Evolutionary conservation across 2,113 vertebrate species (phyloP).

Genomic region (Myanophis thanlyinensis): DNA sequence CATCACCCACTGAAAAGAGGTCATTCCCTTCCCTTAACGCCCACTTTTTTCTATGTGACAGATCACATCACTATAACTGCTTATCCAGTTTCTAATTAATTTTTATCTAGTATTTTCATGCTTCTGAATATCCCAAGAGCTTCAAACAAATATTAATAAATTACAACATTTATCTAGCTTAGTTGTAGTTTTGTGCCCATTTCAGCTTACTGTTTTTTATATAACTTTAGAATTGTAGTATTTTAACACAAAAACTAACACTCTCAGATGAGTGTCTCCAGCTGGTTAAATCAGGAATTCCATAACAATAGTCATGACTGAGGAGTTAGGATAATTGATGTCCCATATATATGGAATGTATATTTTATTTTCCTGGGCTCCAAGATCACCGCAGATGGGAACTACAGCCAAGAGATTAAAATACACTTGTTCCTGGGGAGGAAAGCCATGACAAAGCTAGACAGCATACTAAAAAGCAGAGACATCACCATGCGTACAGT

Average conservation of each 20-base stretch:
- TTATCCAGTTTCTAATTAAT: constrained; percentile 1
- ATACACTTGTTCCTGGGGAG: too few relatives aligned
- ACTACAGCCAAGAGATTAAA: too few relatives aligned
- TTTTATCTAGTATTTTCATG: background rate
- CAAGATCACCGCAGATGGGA: too few relatives aligned
- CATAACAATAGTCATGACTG: background rate
- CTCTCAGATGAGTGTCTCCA: background rate
- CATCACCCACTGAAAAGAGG: constrained; percentile 6
- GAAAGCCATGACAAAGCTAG: too few relatives aligned
- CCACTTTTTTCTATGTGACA: constrained; percentile 11
- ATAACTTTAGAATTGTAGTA: background rate
- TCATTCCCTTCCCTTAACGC: constrained; percentile 19
- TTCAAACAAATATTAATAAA: constrained; percentile 9
- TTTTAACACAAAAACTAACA: background rate
- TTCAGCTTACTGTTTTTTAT: background rate
- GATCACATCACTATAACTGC: background rate
- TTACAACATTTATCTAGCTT: background rate
- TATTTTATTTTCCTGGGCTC: too few relatives aligned
- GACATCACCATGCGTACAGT: too few relatives aligned
- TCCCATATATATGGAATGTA: background rate
- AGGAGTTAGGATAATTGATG: background rate
- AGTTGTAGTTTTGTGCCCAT: background rate
- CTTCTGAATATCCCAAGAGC: constrained; percentile 21
- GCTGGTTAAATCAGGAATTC: background rate
- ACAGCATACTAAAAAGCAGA: too few relatives aligned